Conservation (phyloP, 2,888 invertebrate species). For the Xanthia icteritia region DNA sequence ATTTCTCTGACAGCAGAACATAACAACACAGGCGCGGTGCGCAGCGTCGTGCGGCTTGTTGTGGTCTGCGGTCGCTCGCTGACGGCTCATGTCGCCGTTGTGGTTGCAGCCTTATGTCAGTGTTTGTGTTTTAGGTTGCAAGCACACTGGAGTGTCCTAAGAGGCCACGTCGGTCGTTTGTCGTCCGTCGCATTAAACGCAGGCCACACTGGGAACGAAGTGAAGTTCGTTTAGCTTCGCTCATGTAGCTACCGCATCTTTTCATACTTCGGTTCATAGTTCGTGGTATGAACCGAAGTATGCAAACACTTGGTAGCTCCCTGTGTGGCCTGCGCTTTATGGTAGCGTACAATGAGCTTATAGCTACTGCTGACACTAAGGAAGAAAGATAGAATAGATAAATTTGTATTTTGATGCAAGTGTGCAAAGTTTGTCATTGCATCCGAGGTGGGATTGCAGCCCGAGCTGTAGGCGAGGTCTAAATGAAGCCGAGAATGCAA, state of each 20-base stretch:
- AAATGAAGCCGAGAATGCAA: background rate
- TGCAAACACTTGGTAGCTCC: too few relatives aligned
- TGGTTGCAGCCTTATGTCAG: slow-evolving; percentile 47
- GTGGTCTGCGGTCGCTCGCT: slow-evolving; percentile 49
- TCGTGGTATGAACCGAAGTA: too few relatives aligned
- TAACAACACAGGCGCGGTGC: slow-evolving; percentile 16
- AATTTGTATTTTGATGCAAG: background rate
- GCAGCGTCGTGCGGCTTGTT: slow-evolving; percentile 17
- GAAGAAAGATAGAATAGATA: background rate
- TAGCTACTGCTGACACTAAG: background rate
- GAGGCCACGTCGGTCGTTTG: background rate
- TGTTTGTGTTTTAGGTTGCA: slow-evolving; percentile 23
- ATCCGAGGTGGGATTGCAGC: background rate
- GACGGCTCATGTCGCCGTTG: slow-evolving; percentile 44
- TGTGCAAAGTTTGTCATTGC: background rate
- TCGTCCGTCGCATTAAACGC: background rate
- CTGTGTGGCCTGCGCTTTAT: too few relatives aligned
- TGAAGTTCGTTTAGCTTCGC: too few relatives aligned
- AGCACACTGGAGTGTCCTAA: slow-evolving; percentile 1
- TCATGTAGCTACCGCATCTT: too few relatives aligned
- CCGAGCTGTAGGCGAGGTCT: background rate
- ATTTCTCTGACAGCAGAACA: background rate
- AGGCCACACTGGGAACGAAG: too few relatives aligned
- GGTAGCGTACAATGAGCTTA: background rate
- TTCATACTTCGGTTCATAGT: too few relatives aligned